A percentile compares a stretch with the other conserved stretches of the same genome.
These are phyloP conservation scores for Eurytoma californica DNA, from an alignment of 2,888 invertebrate species.

Conservation along the genomic window DNA sequence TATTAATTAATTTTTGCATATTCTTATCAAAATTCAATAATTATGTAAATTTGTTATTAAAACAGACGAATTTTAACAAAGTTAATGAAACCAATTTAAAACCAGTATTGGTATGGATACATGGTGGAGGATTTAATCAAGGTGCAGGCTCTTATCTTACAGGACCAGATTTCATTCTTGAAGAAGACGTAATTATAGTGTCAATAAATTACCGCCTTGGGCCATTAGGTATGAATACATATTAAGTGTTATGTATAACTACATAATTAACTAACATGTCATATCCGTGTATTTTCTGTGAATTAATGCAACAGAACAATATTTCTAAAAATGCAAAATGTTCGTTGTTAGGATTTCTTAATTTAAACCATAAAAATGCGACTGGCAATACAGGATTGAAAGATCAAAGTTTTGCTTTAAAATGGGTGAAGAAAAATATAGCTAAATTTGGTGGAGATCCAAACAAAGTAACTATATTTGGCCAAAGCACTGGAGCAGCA, in stretches of 20 bases:
- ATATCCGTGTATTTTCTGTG: too few species aligned
- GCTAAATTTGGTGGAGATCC: slow-evolving; percentile 20
- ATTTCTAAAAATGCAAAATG: neutral
- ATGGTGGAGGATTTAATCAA: slow-evolving; percentile 23
- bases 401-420: slow-evolving; percentile 27
- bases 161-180: slow-evolving; percentile 37
- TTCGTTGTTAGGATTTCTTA: slow-evolving; percentile 20
- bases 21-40: too few species aligned
- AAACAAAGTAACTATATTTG: slow-evolving; percentile 16
- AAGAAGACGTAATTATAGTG: slow-evolving; percentile 39
- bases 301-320: too few species aligned
- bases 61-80: neutral
- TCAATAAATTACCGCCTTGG: slow-evolving; percentile 37
- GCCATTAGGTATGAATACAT: slow-evolving; percentile 19
- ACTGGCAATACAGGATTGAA: slow-evolving; percentile 26
- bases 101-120: slow-evolving; percentile 36
- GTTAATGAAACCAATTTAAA: slow-evolving; percentile 10
- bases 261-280: neutral
- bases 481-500: slow-evolving; percentile 22
- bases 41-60: too few species aligned
- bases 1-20: neutral
- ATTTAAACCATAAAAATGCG: slow-evolving; percentile 27
- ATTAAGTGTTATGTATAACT: neutral
- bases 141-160: neutral
- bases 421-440: slow-evolving; percentile 34